Evolutionary conservation across 1,140 invertebrate genomes (phyloP), one percentile per base, ranked within the genome.

Genomic region (Zophobas atratus): DNA sequence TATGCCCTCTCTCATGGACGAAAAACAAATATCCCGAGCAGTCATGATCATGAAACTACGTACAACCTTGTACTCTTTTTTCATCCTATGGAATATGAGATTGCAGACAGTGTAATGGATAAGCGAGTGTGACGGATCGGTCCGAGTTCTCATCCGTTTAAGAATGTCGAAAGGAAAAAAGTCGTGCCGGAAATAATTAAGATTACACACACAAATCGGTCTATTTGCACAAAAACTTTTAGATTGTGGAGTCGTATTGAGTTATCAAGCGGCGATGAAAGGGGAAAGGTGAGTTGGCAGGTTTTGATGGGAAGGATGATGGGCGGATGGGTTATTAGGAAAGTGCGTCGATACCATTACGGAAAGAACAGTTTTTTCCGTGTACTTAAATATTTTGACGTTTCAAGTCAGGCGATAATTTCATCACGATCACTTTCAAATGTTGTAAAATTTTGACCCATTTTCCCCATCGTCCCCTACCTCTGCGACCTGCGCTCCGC

Each of bases 61-160:
- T 60, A 8, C 36, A 60, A 39, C 56, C 56, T 60, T 60, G 56
- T 60, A 39, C 20, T 20, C 20, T 46, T 60, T 60, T 60, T 60
- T 60, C 36, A 32, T 20, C n/a, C 36, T 33, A 60, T 38, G 56
- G 56, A 60, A 60, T 60, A 60, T 60, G 56, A 60, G 56, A 60
- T 60, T 36, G 56, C 35, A 35, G 33, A 39, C 34, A 60, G 38
- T 60, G 38, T 60, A 60, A 60, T 60, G 56, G 56, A 39, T 60
- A 60, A 60, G 5, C 56, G 56, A 60, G 56, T 60, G 56, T 60
- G 56, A 60, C 56, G 56, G 56, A 60, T 60, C 35, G 56, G 56
- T 6, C 56, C 56, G 56, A 60, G 56, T 60, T 60, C 56, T 60
- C 56, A 60, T 60, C 56, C 56, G 56, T 60, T 60, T 60, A 60